These are phyloP conservation scores for Psittacula echo DNA, from an alignment of 2,797 vertebrate genomes.

Conservation along the genomic window DNA sequence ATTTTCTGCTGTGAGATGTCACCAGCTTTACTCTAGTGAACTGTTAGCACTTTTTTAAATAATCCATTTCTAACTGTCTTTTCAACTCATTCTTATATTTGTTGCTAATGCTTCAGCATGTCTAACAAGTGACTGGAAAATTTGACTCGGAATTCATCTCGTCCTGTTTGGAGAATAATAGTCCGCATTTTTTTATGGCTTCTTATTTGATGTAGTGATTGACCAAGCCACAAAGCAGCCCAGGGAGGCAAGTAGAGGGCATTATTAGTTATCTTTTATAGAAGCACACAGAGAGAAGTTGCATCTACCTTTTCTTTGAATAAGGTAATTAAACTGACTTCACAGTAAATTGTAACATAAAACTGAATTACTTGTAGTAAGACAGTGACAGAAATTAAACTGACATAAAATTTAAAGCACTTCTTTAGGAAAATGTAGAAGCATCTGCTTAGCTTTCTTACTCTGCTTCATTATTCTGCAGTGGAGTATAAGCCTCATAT, in stretches of 20 bases:
- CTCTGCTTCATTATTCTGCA: neutral
- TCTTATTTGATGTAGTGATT: neutral
- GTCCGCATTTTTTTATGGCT: neutral
- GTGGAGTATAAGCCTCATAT: neutral
- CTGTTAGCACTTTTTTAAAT: neutral
- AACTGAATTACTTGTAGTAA: neutral
- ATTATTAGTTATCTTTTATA: neutral
- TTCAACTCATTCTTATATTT: neutral
- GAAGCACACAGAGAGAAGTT: neutral
- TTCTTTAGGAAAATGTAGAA: neutral
- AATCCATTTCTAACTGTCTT: neutral
- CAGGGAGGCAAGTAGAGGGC: neutral
- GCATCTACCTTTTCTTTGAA: neutral
- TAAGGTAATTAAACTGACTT: neutral
- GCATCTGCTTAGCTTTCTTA: neutral
- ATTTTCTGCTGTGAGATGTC: neutral
- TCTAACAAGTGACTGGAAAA: neutral
- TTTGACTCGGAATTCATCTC: neutral
- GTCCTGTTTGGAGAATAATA: neutral
- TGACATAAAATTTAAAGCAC: neutral
- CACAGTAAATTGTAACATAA: neutral
- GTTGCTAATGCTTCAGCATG: neutral
- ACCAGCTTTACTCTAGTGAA: neutral
- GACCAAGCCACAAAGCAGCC: neutral
- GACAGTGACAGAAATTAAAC: neutral